A percentile compares a stretch with the other conserved stretches of the same genome.
phyloP scores from a whole-genome alignment of 2,113 vertebrate genomes.

The Centropus unirufus region DNA sequence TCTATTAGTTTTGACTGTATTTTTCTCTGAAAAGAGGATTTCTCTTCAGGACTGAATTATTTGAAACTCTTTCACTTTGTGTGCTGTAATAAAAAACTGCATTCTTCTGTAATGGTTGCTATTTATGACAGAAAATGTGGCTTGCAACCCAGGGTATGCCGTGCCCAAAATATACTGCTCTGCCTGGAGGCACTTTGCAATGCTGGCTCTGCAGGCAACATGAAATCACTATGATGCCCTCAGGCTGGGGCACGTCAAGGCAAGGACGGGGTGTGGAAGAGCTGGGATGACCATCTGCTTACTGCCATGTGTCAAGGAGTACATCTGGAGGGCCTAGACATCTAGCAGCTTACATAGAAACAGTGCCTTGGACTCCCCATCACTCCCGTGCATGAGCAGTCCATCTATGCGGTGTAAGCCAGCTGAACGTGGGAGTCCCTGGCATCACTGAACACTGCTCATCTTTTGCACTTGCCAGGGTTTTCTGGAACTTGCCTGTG shows the following conservation, averaged over 20 bases:
- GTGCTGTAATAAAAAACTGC: not conserved
- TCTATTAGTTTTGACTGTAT: not conserved
- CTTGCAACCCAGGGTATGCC: not conserved
- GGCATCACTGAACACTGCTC: not conserved
- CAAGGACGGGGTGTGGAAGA: not conserved
- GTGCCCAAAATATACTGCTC: too few relatives aligned
- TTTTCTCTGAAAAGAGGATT: not conserved
- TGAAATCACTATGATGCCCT: accelerated
- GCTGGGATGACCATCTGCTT: not conserved
- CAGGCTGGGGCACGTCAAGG: not conserved
- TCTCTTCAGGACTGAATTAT: not conserved
- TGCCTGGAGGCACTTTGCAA: too few relatives aligned
- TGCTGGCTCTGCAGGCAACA: not conserved
- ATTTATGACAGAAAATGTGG: not conserved
- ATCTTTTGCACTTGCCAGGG: not conserved
- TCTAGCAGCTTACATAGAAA: not conserved
- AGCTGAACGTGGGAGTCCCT: not conserved
- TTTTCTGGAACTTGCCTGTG: not conserved
- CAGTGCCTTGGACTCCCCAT: not conserved
- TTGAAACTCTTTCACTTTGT: not conserved
- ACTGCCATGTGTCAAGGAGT: not conserved
- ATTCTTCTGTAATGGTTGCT: not conserved
- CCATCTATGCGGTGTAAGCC: accelerated
- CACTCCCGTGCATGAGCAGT: accelerated
- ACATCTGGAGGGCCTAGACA: not conserved